Percentiles rank a stretch among this genome's conserved stretches.
These are phyloP conservation scores for Dryobotodes eremita DNA, from an alignment of 2,888 invertebrate species.

Conservation along the genomic window DNA sequence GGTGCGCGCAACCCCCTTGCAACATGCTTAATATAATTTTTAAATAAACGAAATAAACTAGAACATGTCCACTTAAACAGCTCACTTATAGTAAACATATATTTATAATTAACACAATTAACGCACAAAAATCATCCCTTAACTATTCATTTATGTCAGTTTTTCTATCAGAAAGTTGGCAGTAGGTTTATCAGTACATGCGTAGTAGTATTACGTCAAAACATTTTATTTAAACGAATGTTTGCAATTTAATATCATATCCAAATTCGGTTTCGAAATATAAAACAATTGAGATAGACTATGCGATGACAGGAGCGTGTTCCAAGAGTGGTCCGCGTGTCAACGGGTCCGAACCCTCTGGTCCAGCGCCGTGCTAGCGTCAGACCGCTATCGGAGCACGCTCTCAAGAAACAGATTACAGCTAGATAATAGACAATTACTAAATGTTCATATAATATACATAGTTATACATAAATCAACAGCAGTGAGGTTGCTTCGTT, in stretches of 20 bases:
- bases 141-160: slow-evolving; percentile 77
- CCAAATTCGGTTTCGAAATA: slow-evolving; percentile 82
- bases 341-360: too few species aligned
- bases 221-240: slow-evolving; percentile 76
- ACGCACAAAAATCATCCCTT: slow-evolving; percentile 86
- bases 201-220: slow-evolving; percentile 71
- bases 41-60: slow-evolving; percentile 89
- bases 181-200: slow-evolving; percentile 86
- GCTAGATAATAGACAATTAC: slow-evolving; percentile 73
- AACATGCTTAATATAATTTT: slow-evolving; percentile 83
- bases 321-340: slow-evolving; percentile 33
- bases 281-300: slow-evolving; percentile 71
- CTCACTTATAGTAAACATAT: slow-evolving; percentile 86
- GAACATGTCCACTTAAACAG: slow-evolving; percentile 85
- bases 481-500: slow-evolving; percentile 80
- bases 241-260: slow-evolving; percentile 84
- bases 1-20: slow-evolving; percentile 79
- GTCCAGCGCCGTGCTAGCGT: neutral
- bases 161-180: slow-evolving; percentile 87
- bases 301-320: slow-evolving; percentile 69
- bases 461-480: slow-evolving; percentile 76
- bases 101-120: slow-evolving; percentile 88
- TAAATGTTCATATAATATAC: slow-evolving; percentile 76
- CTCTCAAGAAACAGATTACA: slow-evolving; percentile 75
- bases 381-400: slow-evolving; percentile 33